Conservation (phyloP, 2,797 vertebrate genomes). For the Microctenopoma lineatum region DNA sequence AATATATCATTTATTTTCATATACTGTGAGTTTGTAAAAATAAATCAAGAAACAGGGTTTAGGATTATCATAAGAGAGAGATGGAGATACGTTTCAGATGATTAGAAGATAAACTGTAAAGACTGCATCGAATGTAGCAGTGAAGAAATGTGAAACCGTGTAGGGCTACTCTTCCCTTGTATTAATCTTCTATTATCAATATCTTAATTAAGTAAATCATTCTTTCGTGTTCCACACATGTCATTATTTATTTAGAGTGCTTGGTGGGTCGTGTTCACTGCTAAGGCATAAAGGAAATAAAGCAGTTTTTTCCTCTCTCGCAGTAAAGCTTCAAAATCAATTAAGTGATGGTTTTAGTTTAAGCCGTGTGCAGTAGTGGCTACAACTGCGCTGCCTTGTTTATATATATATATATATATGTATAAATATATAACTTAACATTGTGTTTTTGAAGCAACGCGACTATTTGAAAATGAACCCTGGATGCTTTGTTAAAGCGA, state of each 20-base stretch:
- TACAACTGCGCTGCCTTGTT: neutral
- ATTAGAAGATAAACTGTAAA: neutral
- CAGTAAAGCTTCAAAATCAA: constrained; percentile 2
- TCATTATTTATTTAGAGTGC: neutral
- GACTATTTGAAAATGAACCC: neutral
- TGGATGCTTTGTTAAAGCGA: neutral
- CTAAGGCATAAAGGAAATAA: too few species aligned
- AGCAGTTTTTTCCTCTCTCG: too few species aligned
- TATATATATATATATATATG: neutral
- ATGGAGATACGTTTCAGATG: too few species aligned
- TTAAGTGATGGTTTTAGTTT: constrained; percentile 1
- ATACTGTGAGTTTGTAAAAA: too few species aligned
- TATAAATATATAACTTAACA: too few species aligned
- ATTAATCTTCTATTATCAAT: constrained; percentile 7
- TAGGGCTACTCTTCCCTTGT: neutral
- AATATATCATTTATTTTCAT: neutral
- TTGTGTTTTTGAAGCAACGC: neutral
- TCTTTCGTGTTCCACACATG: neutral
- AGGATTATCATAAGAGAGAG: too few species aligned
- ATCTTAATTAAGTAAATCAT: neutral
- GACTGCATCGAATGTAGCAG: neutral
- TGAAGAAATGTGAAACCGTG: neutral
- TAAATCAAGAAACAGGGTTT: too few species aligned
- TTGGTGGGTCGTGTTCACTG: neutral
- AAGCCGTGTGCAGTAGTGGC: neutral